Evolutionary conservation across 2,797 vertebrate genomes (phyloP), one percentile per base, ranked within the genome.

Genomic region (Centroberyx gerrardi): DNA sequence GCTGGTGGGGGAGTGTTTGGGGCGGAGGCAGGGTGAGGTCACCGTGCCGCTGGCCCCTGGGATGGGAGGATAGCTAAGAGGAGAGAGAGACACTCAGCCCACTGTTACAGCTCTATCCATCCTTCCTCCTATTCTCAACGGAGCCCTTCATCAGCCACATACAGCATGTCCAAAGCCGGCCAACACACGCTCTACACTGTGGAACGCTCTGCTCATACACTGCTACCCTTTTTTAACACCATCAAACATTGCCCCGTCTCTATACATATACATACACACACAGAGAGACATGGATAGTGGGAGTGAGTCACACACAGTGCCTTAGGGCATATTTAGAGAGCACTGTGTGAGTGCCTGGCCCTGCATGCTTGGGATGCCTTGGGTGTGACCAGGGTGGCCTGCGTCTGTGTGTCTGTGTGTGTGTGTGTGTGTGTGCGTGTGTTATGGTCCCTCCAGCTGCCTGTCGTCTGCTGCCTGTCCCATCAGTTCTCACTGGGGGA

Each of bases 331-430:
- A 90, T 93, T 92, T 78, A 79, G 88, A 93, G 88, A 87, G 84
- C 87, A 66, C 87, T 86, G 70, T 84, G 85, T 71, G 74, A 85
- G 80, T 67, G 86, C 78, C 72, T 81, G 87, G 87, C 75, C 76
- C 86, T 80, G 90, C 92, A 58, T 94, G 90, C 88, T 71, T 91
- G 78, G 78, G 87, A 94, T 93, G 91, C 92, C 88, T 90, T 85
- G 90, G 90, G 92, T 91, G 92, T 91, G 91, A 89, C 91, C 85
- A 54, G 81, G 68, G 84, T 86, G 92, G 87, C 87, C 83, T 76
- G 48, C 46, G 62, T 80, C 2, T 49, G 2, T 46, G 44, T 46
- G 44, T 46, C 8, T 46, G 12, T 44, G 12, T 46, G 44, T 46
- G 12, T 46, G 44, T 46, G 44, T 46, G 44, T 46, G 44, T 46